phyloP scores from a whole-genome alignment of 2,113 vertebrate species.

The Suricata suricatta region DNA sequence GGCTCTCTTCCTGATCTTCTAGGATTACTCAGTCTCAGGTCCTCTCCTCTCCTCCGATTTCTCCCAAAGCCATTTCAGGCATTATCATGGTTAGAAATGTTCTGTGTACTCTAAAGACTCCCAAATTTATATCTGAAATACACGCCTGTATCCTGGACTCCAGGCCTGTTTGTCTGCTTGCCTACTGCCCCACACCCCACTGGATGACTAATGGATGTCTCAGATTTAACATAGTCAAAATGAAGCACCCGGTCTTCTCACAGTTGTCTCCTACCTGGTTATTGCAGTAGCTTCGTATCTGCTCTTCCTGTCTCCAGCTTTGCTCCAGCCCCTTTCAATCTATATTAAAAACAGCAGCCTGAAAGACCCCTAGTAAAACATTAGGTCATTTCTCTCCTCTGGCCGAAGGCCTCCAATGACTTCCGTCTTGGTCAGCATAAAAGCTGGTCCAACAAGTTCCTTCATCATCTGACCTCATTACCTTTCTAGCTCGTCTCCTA shows the following conservation, averaged over 20 bases:
- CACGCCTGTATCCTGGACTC: background rate
- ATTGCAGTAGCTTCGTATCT: background rate
- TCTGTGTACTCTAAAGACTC: background rate
- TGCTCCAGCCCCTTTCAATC: background rate
- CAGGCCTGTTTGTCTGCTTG: too few species aligned
- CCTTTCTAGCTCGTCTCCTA: background rate
- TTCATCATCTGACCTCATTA: background rate
- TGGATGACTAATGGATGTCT: background rate
- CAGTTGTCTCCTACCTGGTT: background rate
- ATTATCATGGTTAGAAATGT: background rate
- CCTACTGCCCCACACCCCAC: background rate
- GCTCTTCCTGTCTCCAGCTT: background rate
- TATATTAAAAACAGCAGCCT: background rate
- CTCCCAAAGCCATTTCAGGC: background rate
- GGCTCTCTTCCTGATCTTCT: background rate
- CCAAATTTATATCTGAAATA: background rate
- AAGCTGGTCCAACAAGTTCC: background rate
- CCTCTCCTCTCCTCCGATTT: background rate
- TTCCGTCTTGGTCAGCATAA: background rate
- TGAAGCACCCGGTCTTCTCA: background rate
- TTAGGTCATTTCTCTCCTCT: background rate
- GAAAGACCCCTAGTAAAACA: background rate
- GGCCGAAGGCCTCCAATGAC: background rate
- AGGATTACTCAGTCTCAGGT: background rate
- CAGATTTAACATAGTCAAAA: background rate